These are phyloP conservation scores for Eudemis profundana DNA, from an alignment of 2,888 invertebrate genomes.

Conservation along the genomic window DNA sequence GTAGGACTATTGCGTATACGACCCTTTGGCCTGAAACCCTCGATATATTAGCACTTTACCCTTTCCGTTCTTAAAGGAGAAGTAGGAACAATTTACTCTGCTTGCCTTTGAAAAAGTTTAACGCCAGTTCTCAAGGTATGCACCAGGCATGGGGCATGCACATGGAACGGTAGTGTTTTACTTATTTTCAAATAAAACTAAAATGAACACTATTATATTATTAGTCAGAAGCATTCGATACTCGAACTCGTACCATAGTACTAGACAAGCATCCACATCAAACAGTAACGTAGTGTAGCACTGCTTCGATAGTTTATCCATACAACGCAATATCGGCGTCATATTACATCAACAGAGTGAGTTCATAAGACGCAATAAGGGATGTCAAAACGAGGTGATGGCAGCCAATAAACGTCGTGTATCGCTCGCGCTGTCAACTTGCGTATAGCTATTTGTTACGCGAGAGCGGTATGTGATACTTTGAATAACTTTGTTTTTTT, in stretches of 20 bases:
- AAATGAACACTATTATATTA: too few species aligned
- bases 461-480: not conserved
- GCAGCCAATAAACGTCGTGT: slow-evolving; percentile 20
- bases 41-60: too few species aligned
- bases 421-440: not conserved
- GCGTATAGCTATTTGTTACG: not conserved
- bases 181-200: too few species aligned
- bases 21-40: too few species aligned
- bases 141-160: too few species aligned
- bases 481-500: slow-evolving; percentile 16
- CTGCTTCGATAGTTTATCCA: not conserved
- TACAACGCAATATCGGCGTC: not conserved
- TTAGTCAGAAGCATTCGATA: not conserved
- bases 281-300: not conserved
- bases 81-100: too few species aligned
- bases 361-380: slow-evolving; percentile 24
- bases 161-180: too few species aligned
- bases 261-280: not conserved
- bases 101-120: too few species aligned
- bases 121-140: too few species aligned
- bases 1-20: too few species aligned
- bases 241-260: not conserved
- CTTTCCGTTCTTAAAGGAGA: too few species aligned
- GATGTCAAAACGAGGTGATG: slow-evolving; percentile 22
- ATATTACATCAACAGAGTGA: not conserved